A percentile compares a stretch with the other conserved stretches of the same genome.
phyloP scores from a whole-genome alignment of 1,140 invertebrate genomes.

The Mercenaria mercenaria region DNA sequence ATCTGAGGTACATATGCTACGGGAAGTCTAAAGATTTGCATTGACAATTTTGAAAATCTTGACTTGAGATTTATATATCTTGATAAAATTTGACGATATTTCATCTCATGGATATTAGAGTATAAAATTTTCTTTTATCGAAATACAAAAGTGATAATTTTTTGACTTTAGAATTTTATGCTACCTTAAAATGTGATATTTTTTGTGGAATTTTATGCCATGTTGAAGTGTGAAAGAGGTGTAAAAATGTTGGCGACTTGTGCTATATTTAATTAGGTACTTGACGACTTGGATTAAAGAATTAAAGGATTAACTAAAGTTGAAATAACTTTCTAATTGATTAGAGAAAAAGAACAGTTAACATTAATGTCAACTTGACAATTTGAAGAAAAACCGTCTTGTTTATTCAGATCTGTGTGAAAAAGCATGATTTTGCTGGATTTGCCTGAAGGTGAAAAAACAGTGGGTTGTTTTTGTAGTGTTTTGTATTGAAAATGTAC shows the following conservation, averaged over 20 bases:
- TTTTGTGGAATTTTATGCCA: too few relatives aligned
- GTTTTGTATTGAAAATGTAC: conserved; percentile 2
- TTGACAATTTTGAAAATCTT: neutral
- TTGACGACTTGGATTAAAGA: neutral
- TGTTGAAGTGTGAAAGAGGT: too few relatives aligned
- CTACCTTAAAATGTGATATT: too few relatives aligned
- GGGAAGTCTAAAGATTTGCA: neutral
- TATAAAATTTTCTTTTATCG: too few relatives aligned
- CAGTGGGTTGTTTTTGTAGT: neutral
- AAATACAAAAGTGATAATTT: too few relatives aligned
- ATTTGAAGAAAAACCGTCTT: neutral
- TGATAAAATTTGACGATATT: too few relatives aligned
- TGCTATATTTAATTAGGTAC: neutral
- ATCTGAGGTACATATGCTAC: neutral
- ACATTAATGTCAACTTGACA: neutral
- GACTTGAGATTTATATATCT: neutral
- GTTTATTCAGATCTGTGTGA: neutral
- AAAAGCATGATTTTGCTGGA: neutral
- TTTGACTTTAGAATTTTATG: too few relatives aligned
- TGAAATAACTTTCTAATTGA: neutral
- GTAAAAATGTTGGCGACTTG: too few relatives aligned
- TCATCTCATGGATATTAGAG: neutral
- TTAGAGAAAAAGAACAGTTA: neutral
- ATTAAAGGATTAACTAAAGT: neutral
- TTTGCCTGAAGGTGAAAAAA: neutral